A percentile compares a stretch with the other conserved stretches of the same genome.
Evolutionary conservation across 2,113 vertebrate genomes (phyloP).

Genomic region (Syngnathus typhle): DNA sequence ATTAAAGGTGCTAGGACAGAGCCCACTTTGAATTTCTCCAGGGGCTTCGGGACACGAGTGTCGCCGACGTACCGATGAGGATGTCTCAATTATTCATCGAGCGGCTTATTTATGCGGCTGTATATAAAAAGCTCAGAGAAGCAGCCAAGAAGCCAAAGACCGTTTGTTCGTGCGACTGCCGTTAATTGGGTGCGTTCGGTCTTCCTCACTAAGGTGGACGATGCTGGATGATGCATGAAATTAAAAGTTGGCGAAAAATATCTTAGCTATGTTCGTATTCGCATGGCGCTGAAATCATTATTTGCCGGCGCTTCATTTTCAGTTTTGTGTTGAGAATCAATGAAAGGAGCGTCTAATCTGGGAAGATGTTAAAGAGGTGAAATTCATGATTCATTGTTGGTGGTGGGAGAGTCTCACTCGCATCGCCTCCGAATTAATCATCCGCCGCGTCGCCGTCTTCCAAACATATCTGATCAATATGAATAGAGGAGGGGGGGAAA

Average conservation of each 20-base stretch:
- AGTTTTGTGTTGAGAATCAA: not conserved
- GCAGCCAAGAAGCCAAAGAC: constrained; percentile 18
- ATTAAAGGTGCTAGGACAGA: constrained; percentile 38
- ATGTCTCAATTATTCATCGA: constrained; percentile 55
- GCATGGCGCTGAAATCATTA: not conserved
- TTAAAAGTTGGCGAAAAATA: not conserved
- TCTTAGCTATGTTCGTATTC: not conserved
- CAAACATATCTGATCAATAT: not conserved
- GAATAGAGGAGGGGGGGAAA: not conserved
- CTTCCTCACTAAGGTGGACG: constrained; percentile 8
- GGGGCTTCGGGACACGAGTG: constrained; percentile 17
- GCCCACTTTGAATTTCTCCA: constrained; percentile 22
- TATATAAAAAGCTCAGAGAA: constrained; percentile 38
- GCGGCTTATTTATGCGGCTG: constrained; percentile 44
- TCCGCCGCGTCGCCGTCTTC: not conserved
- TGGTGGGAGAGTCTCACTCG: not conserved
- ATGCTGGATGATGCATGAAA: not conserved
- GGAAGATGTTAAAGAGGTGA: not conserved
- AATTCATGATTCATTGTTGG: constrained; percentile 10
- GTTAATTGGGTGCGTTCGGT: constrained; percentile 33
- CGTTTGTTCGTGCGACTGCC: constrained; percentile 41
- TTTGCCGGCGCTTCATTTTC: not conserved
- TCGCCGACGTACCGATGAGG: constrained; percentile 36
- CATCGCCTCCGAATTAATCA: constrained; percentile 16
- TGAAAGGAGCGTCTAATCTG: not conserved